Evolutionary conservation across 2,888 invertebrate species (phyloP), one percentile per base, ranked within the genome.

Genomic region (Apotomis capreana): DNA sequence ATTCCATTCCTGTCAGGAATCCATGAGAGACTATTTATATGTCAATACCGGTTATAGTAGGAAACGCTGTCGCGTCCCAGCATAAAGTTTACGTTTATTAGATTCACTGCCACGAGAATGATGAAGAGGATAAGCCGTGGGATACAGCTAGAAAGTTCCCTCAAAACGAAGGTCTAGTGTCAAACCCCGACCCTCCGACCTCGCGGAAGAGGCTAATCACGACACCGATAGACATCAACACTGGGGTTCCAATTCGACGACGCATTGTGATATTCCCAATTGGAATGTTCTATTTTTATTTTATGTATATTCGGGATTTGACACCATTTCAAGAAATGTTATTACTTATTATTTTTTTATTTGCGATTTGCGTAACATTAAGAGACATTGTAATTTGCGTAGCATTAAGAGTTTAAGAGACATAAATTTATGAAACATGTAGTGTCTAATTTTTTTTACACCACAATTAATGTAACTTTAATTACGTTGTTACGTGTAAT

Each of bases 141-240:
- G 61, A 63, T 62, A 70, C 63, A 74, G 76, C 77, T 78, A 78
- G 80, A 80, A 81, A 83, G 82, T 79, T 77, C 77, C 78, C 78
- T 76, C 75, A 76, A 75, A 78, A 78, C 64, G 73, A 80, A 79
- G 79, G 80, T 79, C 78, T 78, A 77, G 79, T 80, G 82, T 84
- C 84, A 83, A 83, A 80, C 79, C 84, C 78, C 88, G 90, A 91
- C 91, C 91, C 84, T 81, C 82, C 90, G 91, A 91, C 90, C 91
- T 84, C 85, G 83, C 90, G 91, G 92, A 92, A 91, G 91, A 87
- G 85, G 87, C 89, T 89, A 90, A 90, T 92, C 89, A 89, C 81
- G 83, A 78, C 79, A 79, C 77, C 80, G 76, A 82, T 78, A 79
- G 78, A 79, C 79, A 83, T 81, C 82, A 79, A 78, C 78, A 80